Percentiles rank a stretch among this genome's conserved stretches.
Conservation (phyloP, 2,888 invertebrate species). For the Ganaspis brasiliensis region DNA sequence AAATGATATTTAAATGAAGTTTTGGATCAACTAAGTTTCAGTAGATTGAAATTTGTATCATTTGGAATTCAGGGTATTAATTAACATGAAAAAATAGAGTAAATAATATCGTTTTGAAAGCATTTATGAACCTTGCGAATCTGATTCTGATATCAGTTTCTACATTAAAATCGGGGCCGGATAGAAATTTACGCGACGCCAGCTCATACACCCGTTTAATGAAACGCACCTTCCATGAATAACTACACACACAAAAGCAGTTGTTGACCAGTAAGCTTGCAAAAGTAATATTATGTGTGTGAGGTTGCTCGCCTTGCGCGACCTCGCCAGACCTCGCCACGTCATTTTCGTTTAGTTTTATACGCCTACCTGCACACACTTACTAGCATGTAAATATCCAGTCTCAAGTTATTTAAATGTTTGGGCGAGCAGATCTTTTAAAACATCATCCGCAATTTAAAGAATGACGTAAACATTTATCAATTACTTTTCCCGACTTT, state of each 20-base stretch:
- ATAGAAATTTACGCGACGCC: slow-evolving; percentile 64
- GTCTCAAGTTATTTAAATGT: background rate
- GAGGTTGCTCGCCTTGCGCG: slow-evolving; percentile 74
- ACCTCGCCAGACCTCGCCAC: slow-evolving; percentile 70
- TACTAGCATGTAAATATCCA: slow-evolving; percentile 9
- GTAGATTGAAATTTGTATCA: no score
- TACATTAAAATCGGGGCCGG: slow-evolving; percentile 55
- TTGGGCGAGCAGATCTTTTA: background rate
- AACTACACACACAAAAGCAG: slow-evolving; percentile 51
- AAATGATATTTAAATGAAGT: no score
- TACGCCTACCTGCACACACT: slow-evolving; percentile 8
- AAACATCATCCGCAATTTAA: background rate
- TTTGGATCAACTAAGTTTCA: no score
- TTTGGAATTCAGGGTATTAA: no score
- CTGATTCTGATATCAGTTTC: slow-evolving; percentile 67
- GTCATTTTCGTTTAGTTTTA: background rate
- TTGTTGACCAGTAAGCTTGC: slow-evolving; percentile 45
- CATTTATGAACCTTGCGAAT: slow-evolving; percentile 67
- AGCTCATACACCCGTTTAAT: slow-evolving; percentile 47
- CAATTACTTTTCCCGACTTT: background rate
- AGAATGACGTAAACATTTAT: slow-evolving; percentile 10
- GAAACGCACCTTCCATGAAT: slow-evolving; percentile 47
- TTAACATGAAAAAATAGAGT: no score
- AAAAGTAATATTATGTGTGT: slow-evolving; percentile 56
- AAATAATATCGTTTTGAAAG: no score